Base-by-base conservation (phyloP, 2,113 vertebrate species). In the Chamaetylas fuelleborni region DNA sequence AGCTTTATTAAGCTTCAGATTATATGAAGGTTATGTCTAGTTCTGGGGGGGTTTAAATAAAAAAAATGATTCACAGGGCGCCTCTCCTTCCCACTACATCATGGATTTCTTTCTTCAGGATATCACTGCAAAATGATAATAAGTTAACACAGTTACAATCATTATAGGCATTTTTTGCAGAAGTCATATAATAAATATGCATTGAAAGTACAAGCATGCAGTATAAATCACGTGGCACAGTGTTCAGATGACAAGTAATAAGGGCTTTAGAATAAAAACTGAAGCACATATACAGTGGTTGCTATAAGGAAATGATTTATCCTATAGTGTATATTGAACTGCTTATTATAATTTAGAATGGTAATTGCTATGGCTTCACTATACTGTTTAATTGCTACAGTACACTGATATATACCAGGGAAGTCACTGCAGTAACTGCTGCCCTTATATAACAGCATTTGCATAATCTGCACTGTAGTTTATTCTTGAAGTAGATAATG, bases 291-390 rank as follows among this genome's bases (percentile, higher is more conserved):
- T 74, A 80, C 61, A 36, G 66, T 13, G 43, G 36, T 13, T 85
- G 95, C 91, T 83, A 86, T 74, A 81, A 95, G 91, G 69, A 92
- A 38, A 43, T 97, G 96, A 98, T 97, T 97, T 96, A 98, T 81
- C n/a, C 34, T 73, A 31, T 53, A 76, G 58, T 50, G 45, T 89
- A 66, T 77, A 43, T 90, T 92, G 96, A 93, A 94, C 70, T 96
- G 85, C 95, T 96, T 97, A 96, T 96, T 96, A 96, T 95, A 94
- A 96, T 95, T 97, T 96, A 92, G 92, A 96, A 94, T 93, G 90
- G 95, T 81, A 93, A 94, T 90, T 78, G 82, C 77, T 87, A 91
- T 64, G 65, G 65, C 69, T 69, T 91, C 92, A 61, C 86, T 67
- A 54, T 80, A 80, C 93, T 79, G 81, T 89, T 97, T 95, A 94